phyloP scores from a whole-genome alignment of 2,797 vertebrate species.

The Tinamus major region DNA sequence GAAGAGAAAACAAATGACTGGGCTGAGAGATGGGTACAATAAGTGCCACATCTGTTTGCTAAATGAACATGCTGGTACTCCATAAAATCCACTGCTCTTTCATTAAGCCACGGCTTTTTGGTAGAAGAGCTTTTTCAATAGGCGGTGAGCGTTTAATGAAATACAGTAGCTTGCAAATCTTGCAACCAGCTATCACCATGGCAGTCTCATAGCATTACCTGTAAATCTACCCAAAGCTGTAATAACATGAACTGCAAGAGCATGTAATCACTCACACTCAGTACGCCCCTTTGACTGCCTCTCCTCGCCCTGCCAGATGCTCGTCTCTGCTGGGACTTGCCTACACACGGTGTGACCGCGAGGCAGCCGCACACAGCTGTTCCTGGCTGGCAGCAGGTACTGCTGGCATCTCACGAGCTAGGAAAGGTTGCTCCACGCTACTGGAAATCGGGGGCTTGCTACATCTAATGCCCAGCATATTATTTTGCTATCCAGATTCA shows the following conservation, averaged over 20 bases:
- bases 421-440: background rate
- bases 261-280: background rate
- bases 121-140: constrained; percentile 7
- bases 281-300: background rate
- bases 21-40: background rate
- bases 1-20: constrained; percentile 12
- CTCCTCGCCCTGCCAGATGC: background rate
- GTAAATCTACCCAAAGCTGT: background rate
- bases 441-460: background rate
- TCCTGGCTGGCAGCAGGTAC: background rate
- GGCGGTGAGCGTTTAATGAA: background rate
- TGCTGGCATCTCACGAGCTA: background rate
- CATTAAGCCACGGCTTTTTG: constrained; percentile 12
- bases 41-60: constrained; percentile 45
- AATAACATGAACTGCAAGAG: background rate
- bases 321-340: background rate
- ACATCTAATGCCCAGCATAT: fast-evolving
- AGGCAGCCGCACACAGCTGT: background rate
- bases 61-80: constrained; percentile 20
- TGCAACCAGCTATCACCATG: background rate
- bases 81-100: constrained; percentile 30
- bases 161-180: background rate
- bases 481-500: background rate
- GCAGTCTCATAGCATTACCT: background rate
- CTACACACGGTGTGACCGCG: background rate